These are phyloP conservation scores for Fabriciana adippe DNA, from an alignment of 2,888 invertebrate species.

Conservation along the genomic window DNA sequence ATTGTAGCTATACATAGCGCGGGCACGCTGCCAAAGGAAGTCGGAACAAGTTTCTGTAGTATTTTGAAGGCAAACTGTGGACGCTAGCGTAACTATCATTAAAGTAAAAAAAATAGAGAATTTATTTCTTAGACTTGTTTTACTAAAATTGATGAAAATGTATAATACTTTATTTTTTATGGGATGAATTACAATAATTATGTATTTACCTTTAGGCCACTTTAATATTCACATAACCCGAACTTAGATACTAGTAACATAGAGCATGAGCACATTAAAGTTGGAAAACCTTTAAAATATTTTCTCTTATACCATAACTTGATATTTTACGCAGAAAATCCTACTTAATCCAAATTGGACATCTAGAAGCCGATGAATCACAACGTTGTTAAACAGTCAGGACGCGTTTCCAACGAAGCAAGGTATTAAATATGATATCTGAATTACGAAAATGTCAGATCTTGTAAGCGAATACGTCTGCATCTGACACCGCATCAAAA, in stretches of 20 bases:
- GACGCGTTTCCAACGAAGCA: neutral
- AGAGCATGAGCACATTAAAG: too few relatives aligned
- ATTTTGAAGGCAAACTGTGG: slow-evolving; percentile 39
- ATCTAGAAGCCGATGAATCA: slow-evolving; percentile 1
- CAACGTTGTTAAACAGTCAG: slow-evolving; percentile 1
- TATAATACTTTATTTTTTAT: too few relatives aligned
- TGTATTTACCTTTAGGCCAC: too few relatives aligned
- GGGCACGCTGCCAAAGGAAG: slow-evolving; percentile 34
- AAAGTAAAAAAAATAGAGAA: slow-evolving; percentile 19
- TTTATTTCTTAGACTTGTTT: neutral
- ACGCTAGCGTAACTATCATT: slow-evolving; percentile 23
- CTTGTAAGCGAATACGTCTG: slow-evolving; percentile 32
- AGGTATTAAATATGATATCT: slow-evolving; percentile 13
- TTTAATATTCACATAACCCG: too few relatives aligned
- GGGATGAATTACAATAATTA: too few relatives aligned
- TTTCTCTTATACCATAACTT: neutral
- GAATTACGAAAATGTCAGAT: slow-evolving; percentile 6
- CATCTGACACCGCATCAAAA: slow-evolving; percentile 41
- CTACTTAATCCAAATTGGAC: slow-evolving; percentile 1
- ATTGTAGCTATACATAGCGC: slow-evolving; percentile 22
- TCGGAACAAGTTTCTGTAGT: slow-evolving; percentile 33
- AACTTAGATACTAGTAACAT: too few relatives aligned
- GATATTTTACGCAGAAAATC: neutral
- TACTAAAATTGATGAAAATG: too few relatives aligned
- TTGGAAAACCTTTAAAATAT: too few relatives aligned